phyloP scores from a whole-genome alignment of 53 echinoderm and acorn worm species.

The Arbacia lixula region DNA sequence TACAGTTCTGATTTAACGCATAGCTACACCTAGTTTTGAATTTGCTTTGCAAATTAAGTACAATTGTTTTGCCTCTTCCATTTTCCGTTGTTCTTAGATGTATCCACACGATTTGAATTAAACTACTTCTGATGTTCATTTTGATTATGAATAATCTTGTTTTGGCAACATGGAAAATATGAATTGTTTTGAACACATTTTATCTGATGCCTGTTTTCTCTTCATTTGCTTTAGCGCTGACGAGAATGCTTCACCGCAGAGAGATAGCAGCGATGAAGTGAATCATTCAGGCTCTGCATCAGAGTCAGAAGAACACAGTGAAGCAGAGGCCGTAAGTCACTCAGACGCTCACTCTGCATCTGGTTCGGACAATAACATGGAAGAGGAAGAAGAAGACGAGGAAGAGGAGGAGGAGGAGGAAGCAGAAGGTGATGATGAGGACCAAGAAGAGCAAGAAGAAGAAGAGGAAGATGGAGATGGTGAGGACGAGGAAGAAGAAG shows the following conservation, averaged over 20 bases:
- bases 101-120: no score
- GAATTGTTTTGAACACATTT: no score
- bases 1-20: no score
- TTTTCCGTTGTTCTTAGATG: no score
- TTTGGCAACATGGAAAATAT: no score
- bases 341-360: conserved; percentile 63
- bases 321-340: conserved; percentile 67
- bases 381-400: conserved; percentile 68
- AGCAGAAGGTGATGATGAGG: conserved; percentile 69
- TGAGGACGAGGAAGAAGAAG: conserved; percentile 71
- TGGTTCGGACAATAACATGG: conserved; percentile 71
- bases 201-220: no score
- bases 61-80: no score
- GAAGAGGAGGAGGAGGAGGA: conserved; percentile 62
- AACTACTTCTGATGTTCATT: no score
- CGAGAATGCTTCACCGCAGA: conserved; percentile 66
- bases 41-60: no score
- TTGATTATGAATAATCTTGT: no score
- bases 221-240: conserved; percentile 64
- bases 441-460: conserved; percentile 65
- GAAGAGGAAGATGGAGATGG: conserved; percentile 66
- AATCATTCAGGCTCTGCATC: conserved; percentile 59
- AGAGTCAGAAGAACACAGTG: conserved; percentile 69
- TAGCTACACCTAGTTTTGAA: no score
- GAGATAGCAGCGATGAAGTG: conserved; percentile 61